Base-by-base conservation (phyloP, 2,888 invertebrate species). In the Xiphydria camelus region DNA sequence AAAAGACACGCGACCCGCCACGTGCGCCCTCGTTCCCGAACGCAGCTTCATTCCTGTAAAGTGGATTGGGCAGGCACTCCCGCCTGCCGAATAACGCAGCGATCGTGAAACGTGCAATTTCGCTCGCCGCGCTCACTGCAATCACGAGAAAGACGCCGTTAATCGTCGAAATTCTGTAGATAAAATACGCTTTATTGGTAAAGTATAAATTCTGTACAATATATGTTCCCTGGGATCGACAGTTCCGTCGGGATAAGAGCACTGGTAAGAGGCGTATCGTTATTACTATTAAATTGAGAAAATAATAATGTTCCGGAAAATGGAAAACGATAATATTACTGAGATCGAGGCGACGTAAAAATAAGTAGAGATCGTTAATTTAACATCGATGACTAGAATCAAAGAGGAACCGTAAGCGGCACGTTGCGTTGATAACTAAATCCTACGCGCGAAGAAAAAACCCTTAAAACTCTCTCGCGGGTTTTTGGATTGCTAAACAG, bases 181-280 rank as follows among this genome's bases (percentile, higher is more conserved):
- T 66, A 72, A 70, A 72, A 70, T 73, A 73, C 66, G 50, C 45
- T 72, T 74, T 73, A 72, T 73, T 73, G 60, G 59, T 64, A 62
- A 64, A 59, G 55, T 63, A 64, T 64, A 68, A 65, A 65, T 66
- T 67, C 61, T 69, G 64, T 70, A 70, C 69, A 69, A 66, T 61
- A 49, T 54, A 49, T 62, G 44, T 40, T 57, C 66, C 59, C 64
- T 63, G 65, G 64, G 66, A 62, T 64, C 57, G 61, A 57, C 49
- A 55, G 56, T 60, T 64, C 45, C 55, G 47, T 57, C 37, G 46
- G 45, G 41, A 61, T 67, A 74, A 73, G 71, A 71, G 70, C 71
- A 72, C 72, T 70, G 60, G 42, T 55, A 56, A 14, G 62, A 62
- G 61, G 55, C 57, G 40, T 53, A 20, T 26, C 20, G 18, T 38